Base-by-base conservation (phyloP, 2,888 invertebrate species). In the Dasysyrphus albostriatus region DNA sequence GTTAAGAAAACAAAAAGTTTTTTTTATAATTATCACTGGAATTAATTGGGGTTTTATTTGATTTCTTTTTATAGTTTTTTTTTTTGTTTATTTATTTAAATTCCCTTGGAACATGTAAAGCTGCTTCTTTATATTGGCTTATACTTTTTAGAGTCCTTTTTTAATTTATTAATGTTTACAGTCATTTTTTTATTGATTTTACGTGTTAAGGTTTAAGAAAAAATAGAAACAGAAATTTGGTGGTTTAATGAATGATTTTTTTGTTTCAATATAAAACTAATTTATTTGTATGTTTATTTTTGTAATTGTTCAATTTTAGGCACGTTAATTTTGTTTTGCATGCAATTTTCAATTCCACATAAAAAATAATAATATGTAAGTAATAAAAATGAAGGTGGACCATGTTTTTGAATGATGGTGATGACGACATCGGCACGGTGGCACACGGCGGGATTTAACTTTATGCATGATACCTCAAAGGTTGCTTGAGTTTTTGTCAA, bases 401-500 rank as follows among this genome's bases (percentile, higher is more conserved):
- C 59, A 39, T 72, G 37, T 58, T 44, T 65, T 59, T 37, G 16
- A 39, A 49, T 72, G 49, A 16, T 39, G 51, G 58, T 49, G 47
- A 56, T 32, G 51, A 63, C 19, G 63, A 59, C 67, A 54, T 67
- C 32, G n/a, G 12, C 65, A 63, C 63, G 37, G 12, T 14, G 49
- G n/a, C 16, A 3, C 10, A 19, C 83, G 84, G 84, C 80, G 80
- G 81, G 82, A 74, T 70, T 49, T 32, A 54, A 44, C 19, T 85
- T 76, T 78, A 82, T 44, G 85, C 76, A 70, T 63, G 77, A 69
- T 49, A 87, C 73, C 87, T 83, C 58, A 72, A 49, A 44, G 83
- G 78, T 79, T 59, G 44, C n/a, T 81, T 81, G 70, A 89, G 89
- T 90, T 90, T 90, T 91, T 91, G 92, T 93, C 92, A 98, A 94